These are phyloP conservation scores for Toxotes jaculatrix DNA, from an alignment of 2,113 vertebrate genomes.

Conservation along the genomic window DNA sequence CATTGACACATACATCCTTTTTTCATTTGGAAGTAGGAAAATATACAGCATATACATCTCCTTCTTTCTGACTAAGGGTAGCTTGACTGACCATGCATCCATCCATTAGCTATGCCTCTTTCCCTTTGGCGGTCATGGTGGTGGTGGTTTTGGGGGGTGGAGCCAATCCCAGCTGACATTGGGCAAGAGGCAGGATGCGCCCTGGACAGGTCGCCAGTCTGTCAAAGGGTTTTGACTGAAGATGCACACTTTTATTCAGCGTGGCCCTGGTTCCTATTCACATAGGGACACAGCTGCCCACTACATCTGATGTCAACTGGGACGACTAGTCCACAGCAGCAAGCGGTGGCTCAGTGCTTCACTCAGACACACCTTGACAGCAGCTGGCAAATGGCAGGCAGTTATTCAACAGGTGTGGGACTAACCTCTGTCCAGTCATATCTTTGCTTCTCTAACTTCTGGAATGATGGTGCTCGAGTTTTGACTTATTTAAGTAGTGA, in stretches of 20 bases:
- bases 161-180: too few species aligned
- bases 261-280: background rate
- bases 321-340: constrained; percentile 7
- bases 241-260: background rate
- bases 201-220: too few species aligned
- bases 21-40: background rate
- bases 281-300: constrained; percentile 15
- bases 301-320: constrained; percentile 5
- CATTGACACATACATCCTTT: too few species aligned
- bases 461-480: background rate
- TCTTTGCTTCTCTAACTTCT: background rate
- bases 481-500: background rate
- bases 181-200: too few species aligned
- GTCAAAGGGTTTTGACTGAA: too few species aligned
- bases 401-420: constrained; percentile 19
- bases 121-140: too few species aligned
- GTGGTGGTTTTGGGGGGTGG: too few species aligned
- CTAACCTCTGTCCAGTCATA: background rate
- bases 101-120: too few species aligned
- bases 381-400: background rate
- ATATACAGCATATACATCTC: background rate
- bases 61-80: background rate
- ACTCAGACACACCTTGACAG: constrained; percentile 22
- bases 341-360: constrained; percentile 5
- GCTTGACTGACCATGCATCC: background rate